phyloP scores from a whole-genome alignment of 2,888 invertebrate genomes.

The Aspidapion aeneum region DNA sequence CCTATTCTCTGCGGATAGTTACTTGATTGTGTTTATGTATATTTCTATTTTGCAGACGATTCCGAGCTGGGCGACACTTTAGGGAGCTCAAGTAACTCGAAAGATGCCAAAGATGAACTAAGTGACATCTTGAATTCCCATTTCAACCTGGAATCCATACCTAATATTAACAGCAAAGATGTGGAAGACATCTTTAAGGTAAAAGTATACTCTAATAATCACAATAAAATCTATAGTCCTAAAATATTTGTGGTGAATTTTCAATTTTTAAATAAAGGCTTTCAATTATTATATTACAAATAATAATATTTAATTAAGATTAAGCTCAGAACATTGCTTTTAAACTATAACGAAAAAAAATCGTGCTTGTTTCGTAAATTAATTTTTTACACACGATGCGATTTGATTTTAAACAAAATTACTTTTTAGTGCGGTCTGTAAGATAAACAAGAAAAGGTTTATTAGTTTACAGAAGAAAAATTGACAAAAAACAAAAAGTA shows the following conservation, averaged over 20 bases:
- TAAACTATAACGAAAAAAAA: too few species aligned
- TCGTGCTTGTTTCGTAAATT: too few species aligned
- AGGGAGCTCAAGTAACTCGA: constrained; percentile 46
- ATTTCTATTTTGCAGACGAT: constrained; percentile 43
- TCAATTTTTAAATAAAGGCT: constrained; percentile 4
- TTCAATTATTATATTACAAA: background rate
- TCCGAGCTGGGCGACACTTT: constrained; percentile 43
- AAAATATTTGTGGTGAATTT: background rate
- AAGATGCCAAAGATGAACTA: constrained; percentile 67
- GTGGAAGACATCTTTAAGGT: constrained; percentile 87
- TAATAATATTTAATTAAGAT: background rate
- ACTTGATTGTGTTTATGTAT: too few species aligned
- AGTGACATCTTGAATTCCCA: constrained; percentile 60
- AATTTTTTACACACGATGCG: too few species aligned
- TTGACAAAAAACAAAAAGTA: too few species aligned
- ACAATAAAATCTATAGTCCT: background rate
- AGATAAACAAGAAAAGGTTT: too few species aligned
- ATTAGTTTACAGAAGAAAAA: too few species aligned
- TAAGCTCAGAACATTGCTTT: too few species aligned
- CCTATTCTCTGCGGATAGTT: too few species aligned
- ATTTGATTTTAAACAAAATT: too few species aligned
- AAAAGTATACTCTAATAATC: constrained; percentile 20
- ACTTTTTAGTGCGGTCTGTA: too few species aligned
- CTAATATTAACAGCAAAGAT: constrained; percentile 87
- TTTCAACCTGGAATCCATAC: constrained; percentile 75